These are phyloP conservation scores for Cariama cristata DNA, from an alignment of 2,113 vertebrate species.

Conservation along the genomic window DNA sequence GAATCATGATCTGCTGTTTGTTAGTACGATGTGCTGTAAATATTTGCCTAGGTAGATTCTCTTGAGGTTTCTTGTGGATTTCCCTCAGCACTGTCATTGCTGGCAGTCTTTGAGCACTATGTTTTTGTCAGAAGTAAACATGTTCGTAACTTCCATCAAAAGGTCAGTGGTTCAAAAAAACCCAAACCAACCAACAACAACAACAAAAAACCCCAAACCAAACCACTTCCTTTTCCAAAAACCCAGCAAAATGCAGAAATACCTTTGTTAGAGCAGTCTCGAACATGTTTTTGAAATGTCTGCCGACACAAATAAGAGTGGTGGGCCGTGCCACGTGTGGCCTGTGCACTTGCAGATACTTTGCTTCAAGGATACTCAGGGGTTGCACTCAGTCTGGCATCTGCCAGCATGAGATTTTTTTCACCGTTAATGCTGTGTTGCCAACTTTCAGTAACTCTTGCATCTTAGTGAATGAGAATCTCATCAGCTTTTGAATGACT, in stretches of 20 bases:
- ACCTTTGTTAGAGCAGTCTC: neutral
- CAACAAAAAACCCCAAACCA: neutral
- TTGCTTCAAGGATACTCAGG: neutral
- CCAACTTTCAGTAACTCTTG: neutral
- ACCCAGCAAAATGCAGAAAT: neutral
- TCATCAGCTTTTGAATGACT: neutral
- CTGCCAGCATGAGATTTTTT: neutral
- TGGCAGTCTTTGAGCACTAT: neutral
- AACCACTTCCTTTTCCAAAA: neutral
- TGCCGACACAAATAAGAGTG: fast-evolving
- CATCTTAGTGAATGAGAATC: neutral
- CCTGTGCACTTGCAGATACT: neutral
- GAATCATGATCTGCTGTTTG: conserved; percentile 48
- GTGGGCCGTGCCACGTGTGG: fast-evolving
- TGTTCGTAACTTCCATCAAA: neutral
- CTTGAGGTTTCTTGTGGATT: conserved; percentile 11
- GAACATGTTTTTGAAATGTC: neutral
- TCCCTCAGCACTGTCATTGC: neutral
- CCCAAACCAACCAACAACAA: neutral
- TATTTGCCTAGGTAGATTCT: conserved; percentile 38
- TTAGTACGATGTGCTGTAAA: conserved; percentile 12
- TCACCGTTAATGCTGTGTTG: neutral
- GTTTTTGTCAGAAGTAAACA: neutral
- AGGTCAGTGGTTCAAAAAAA: neutral
- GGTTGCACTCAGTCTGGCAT: neutral